These are phyloP conservation scores for Hypsopygia costalis DNA, from an alignment of 2,888 invertebrate genomes.

Conservation along the genomic window DNA sequence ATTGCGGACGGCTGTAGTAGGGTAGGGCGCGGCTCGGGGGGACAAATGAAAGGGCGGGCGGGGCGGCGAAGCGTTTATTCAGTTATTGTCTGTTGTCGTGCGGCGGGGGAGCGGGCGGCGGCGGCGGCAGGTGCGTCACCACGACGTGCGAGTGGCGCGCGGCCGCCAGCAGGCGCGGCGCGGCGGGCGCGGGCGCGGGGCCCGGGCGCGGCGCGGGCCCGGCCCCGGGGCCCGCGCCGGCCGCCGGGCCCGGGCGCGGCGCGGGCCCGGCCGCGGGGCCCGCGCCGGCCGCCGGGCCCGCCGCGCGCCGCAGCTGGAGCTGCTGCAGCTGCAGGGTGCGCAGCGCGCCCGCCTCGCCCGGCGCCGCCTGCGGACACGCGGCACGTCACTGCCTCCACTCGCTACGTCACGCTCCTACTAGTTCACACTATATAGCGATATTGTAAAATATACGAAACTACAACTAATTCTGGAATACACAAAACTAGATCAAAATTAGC, in stretches of 20 bases:
- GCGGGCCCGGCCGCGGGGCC: conserved; percentile 25
- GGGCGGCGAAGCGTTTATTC: conserved; percentile 22
- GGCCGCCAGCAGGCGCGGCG: conserved; percentile 65
- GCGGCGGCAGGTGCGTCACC: conserved; percentile 42
- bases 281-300: conserved; percentile 41
- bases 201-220: conserved; percentile 17
- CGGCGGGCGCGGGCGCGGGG: conserved; percentile 13
- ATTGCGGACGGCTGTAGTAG: too few relatives aligned
- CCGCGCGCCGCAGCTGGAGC: conserved; percentile 21
- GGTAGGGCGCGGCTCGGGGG: background rate
- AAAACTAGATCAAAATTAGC: too few relatives aligned
- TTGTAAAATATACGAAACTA: too few relatives aligned
- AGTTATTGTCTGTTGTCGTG: conserved; percentile 14
- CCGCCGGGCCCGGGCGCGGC: conserved; percentile 35
- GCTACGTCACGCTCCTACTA: background rate
- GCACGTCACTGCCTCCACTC: background rate
- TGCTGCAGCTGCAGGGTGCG: conserved; percentile 21
- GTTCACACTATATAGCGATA: too few relatives aligned
- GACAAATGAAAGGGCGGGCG: conserved; percentile 3
- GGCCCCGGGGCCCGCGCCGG: conserved; percentile 34
- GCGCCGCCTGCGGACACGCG: conserved; percentile 17
- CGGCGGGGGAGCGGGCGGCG: conserved; percentile 31
- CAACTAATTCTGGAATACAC: too few relatives aligned
- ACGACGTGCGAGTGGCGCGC: conserved; percentile 55
- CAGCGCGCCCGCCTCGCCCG: conserved; percentile 52